Conservation (phyloP, 2,113 vertebrate genomes). For the Caracal caracal region DNA sequence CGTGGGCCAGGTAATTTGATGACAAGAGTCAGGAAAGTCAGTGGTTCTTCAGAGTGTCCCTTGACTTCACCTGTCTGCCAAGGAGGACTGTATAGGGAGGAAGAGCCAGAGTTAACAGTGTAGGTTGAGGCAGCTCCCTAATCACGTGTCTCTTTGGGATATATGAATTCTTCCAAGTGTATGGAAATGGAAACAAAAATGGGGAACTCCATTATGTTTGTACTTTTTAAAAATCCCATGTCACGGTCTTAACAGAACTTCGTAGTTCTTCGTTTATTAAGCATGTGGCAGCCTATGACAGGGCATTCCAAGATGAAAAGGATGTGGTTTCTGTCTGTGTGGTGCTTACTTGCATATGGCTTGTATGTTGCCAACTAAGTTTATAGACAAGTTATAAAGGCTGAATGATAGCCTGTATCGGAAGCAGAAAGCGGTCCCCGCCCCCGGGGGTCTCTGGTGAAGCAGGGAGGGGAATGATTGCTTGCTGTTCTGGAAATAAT, state of each 20-base stretch:
- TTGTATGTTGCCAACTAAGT: neutral
- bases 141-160: neutral
- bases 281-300: too few relatives aligned
- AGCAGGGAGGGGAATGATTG: too few relatives aligned
- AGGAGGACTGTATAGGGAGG: neutral
- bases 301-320: neutral
- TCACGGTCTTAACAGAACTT: neutral
- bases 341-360: neutral
- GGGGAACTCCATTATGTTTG: neutral
- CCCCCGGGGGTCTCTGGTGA: neutral
- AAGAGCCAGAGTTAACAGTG: neutral
- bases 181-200: neutral
- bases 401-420: neutral
- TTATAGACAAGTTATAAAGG: neutral
- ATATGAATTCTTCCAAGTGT: neutral
- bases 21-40: neutral
- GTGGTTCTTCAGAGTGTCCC: neutral
- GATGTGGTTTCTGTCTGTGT: neutral
- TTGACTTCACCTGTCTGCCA: neutral
- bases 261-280: neutral
- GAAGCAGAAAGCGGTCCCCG: neutral
- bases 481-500: neutral
- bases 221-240: neutral
- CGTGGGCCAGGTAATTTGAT: neutral
- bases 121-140: neutral